Evolutionary conservation across 2,797 vertebrate species (phyloP), one percentile per base, ranked within the genome.

Genomic region (Manis pentadactyla): DNA sequence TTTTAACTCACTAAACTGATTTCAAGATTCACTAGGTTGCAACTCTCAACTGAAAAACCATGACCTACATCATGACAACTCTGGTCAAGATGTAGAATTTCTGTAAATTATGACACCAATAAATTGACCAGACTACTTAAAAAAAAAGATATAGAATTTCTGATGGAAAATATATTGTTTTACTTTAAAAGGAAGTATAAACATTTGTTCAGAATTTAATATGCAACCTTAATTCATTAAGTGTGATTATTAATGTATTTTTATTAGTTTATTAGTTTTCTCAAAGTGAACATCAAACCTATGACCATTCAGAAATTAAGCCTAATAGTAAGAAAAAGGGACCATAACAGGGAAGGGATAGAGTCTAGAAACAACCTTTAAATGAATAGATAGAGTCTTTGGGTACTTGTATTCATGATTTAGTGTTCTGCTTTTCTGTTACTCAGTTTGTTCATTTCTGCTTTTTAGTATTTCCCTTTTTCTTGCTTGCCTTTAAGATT

Each of bases 381-480:
- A 90, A 92, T 88, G 37, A 73, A 66, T 19, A 42, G 15, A 51
- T 90, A 83, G 1, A 63, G 29, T 61, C 15, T 69, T 29, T 37
- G 9, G 25, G 18, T 77, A 42, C 51, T 11, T 74, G 12, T 69
- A 37, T 87, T 46, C 9, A 46, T 46, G 46, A 46, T 46, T 95
- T 86, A 81, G 17, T 68, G 63, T 93, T 96, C 93, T 94, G 42
- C 87, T 90, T 95, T 93, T 92, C 49, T 90, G 5, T 95, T 94
- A 51, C 79, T 94, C 51, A 89, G 5, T 91, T 86, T 82, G 5
- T 74, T 89, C 79, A 92, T 97, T 97, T 96, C 87, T 94, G 63
- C 77, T 97, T 97, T 95, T 89, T 89, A 90, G 57, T 79, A 92
- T 90, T 95, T 96, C 85, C 64, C 64, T 39, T 96, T 94, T 95